Evolutionary conservation across 2,113 vertebrate genomes (phyloP).

Genomic region (Tupaia chinensis): DNA sequence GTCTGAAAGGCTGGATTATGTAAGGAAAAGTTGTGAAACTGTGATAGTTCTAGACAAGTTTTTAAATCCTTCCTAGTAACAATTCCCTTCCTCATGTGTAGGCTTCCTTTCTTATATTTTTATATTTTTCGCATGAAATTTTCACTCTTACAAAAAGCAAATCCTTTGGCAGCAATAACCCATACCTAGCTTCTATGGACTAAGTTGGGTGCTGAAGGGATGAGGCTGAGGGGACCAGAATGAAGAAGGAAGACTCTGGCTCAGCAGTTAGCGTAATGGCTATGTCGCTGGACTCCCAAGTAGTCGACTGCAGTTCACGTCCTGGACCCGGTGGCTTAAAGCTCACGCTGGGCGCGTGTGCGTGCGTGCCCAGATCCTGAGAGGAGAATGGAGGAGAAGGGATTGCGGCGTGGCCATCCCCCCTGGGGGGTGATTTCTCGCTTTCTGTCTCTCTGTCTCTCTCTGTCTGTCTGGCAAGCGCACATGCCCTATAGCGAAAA

Average conservation of each 20-base stretch:
- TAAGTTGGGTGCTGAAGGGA: background rate
- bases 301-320: too few relatives aligned
- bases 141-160: background rate
- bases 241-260: background rate
- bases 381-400: too few relatives aligned
- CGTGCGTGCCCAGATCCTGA: too few relatives aligned
- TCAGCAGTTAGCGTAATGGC: too few relatives aligned
- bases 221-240: background rate
- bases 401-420: too few relatives aligned
- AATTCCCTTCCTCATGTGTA: background rate
- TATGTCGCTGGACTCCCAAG: too few relatives aligned
- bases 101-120: background rate
- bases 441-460: too few relatives aligned
- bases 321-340: too few relatives aligned
- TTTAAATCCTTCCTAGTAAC: background rate
- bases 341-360: too few relatives aligned
- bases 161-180: background rate
- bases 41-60: background rate
- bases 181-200: background rate
- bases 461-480: too few relatives aligned
- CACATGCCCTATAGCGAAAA: too few relatives aligned
- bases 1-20: background rate
- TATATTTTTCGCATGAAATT: background rate
- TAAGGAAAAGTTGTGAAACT: background rate
- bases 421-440: too few relatives aligned